These are phyloP conservation scores for Ennomos fuscantarius DNA, from an alignment of 2,888 invertebrate species.

Conservation along the genomic window DNA sequence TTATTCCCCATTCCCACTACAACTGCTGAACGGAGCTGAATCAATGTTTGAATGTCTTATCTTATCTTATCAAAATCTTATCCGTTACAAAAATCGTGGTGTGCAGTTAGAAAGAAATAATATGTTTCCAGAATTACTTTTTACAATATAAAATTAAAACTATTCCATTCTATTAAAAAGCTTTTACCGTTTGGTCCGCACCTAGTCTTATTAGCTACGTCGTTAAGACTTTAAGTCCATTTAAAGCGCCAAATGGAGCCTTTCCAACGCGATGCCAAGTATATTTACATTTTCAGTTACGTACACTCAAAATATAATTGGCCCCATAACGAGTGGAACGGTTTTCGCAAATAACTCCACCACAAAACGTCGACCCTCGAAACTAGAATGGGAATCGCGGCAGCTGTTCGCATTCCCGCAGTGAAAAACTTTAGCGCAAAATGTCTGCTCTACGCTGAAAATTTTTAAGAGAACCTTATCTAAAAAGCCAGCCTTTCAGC, in stretches of 20 bases:
- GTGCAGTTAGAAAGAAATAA: too few species aligned
- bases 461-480: conserved; percentile 82
- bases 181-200: conserved; percentile 15
- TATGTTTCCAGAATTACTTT: not conserved
- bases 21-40: too few species aligned
- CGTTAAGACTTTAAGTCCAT: conserved; percentile 48
- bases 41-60: too few species aligned
- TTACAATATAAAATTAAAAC: conserved; percentile 7
- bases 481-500: conserved; percentile 82
- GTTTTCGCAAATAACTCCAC: conserved; percentile 61
- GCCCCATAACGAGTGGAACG: conserved; percentile 58
- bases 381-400: conserved; percentile 69
- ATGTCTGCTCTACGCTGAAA: conserved; percentile 72
- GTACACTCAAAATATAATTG: conserved; percentile 55
- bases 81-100: too few species aligned
- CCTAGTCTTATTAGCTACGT: conserved; percentile 36
- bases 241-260: conserved; percentile 36
- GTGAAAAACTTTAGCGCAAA: conserved; percentile 74
- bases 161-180: conserved; percentile 12
- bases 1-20: too few species aligned
- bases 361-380: conserved; percentile 62
- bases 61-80: too few species aligned
- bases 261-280: conserved; percentile 32
- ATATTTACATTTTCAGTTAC: conserved; percentile 55
- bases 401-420: conserved; percentile 75